Percentiles rank a stretch among this genome's conserved stretches.
These are phyloP conservation scores for Sminthopsis crassicaudata DNA, from an alignment of 2,113 vertebrate species.

Conservation along the genomic window DNA sequence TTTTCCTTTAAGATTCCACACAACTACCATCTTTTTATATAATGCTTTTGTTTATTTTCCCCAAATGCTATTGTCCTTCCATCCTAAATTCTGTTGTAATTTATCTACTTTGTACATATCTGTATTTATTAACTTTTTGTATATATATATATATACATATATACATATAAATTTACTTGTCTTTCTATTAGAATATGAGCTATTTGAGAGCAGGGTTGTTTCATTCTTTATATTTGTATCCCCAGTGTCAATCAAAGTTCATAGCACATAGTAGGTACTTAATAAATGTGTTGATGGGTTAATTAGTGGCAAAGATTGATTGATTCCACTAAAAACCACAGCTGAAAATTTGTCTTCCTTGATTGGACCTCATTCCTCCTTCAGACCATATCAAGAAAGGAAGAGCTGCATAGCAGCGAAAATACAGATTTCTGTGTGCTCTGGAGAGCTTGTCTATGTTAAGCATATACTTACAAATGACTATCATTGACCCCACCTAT, in stretches of 20 bases:
- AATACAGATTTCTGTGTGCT: not conserved
- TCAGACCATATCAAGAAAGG: not conserved
- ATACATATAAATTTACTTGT: too few species aligned
- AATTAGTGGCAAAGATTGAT: not conserved
- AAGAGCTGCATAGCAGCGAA: not conserved
- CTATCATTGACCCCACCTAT: not conserved
- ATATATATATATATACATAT: too few species aligned
- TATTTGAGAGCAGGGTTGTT: too few species aligned
- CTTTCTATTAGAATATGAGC: too few species aligned
- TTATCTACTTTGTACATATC: too few species aligned
- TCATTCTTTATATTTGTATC: too few species aligned
- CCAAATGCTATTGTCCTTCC: not conserved
- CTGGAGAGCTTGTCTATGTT: not conserved
- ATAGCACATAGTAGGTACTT: not conserved
- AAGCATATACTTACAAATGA: slow-evolving; percentile 36
- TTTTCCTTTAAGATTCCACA: not conserved
- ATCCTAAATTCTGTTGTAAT: not conserved
- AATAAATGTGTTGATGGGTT: not conserved
- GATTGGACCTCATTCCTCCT: not conserved
- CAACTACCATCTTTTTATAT: not conserved
- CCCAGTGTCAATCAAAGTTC: too few species aligned
- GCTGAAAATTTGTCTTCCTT: slow-evolving; percentile 35
- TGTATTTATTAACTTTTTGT: too few species aligned
- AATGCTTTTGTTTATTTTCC: not conserved
- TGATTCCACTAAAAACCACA: not conserved